Evolutionary conservation across 2,113 vertebrate species (phyloP).

Genomic region (Misgurnus anguillicaudatus): DNA sequence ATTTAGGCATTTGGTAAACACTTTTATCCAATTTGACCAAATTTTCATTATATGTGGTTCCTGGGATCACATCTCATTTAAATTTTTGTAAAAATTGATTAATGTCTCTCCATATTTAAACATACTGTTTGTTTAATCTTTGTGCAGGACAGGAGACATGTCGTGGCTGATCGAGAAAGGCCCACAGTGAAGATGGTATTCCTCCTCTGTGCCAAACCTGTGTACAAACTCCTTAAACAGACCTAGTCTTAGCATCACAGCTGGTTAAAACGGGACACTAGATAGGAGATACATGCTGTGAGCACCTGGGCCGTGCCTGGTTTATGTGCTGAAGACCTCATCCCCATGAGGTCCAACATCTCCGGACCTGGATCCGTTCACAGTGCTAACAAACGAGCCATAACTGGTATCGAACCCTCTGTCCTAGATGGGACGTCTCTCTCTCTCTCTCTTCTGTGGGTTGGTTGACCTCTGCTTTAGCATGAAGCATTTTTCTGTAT

Average conservation of each 20-base stretch:
- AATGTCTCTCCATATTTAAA: neutral
- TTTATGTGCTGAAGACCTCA: neutral
- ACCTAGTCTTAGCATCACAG: constrained; percentile 2
- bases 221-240: constrained; percentile 1
- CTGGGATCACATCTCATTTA: too few species aligned
- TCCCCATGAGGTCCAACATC: constrained; percentile 11
- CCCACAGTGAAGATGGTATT: constrained; percentile 66
- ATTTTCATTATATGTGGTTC: too few species aligned
- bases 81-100: neutral
- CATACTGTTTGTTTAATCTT: neutral
- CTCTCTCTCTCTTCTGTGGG: neutral
- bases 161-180: constrained; percentile 81
- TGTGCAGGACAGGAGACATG: constrained; percentile 78
- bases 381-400: constrained; percentile 51
- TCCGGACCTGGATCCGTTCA: neutral
- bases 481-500: constrained; percentile 72
- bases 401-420: constrained; percentile 44
- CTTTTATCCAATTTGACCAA: too few species aligned
- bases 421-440: constrained; percentile 24
- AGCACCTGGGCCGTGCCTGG: neutral
- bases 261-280: constrained; percentile 20
- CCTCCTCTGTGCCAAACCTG: neutral
- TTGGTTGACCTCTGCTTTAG: constrained; percentile 54
- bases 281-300: constrained; percentile 2
- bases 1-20: too few species aligned